Conservation (phyloP, 2,888 invertebrate species). For the Drosophila rellima region DNA sequence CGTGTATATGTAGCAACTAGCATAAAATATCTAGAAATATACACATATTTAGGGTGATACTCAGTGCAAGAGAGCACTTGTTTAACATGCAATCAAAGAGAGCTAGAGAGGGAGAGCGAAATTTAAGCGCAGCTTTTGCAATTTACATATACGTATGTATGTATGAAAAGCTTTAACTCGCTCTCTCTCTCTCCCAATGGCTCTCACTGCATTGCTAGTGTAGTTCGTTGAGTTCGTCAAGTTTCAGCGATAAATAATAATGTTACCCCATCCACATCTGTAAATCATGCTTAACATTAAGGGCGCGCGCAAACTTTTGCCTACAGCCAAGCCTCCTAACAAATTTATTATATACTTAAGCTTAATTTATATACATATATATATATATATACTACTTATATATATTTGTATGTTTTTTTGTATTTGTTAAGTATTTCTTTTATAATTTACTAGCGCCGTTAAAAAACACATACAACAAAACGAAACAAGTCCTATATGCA, state of each 20-base stretch:
- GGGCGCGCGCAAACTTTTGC: slow-evolving; percentile 58
- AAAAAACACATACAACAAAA: slow-evolving; percentile 43
- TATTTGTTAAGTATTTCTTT: slow-evolving; percentile 76
- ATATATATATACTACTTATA: slow-evolving; percentile 41
- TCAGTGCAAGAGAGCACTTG: slow-evolving; percentile 13
- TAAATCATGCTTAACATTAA: slow-evolving; percentile 42
- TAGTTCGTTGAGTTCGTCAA: slow-evolving; percentile 23
- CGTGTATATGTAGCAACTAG: slow-evolving; percentile 27
- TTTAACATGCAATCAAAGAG: not conserved
- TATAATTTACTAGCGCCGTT: slow-evolving; percentile 63
- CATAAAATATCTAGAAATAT: slow-evolving; percentile 31
- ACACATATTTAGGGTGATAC: not conserved
- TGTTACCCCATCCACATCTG: slow-evolving; percentile 27
- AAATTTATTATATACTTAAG: slow-evolving; percentile 46
- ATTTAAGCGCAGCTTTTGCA: slow-evolving; percentile 1
- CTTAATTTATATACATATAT: slow-evolving; percentile 52
- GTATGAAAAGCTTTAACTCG: not conserved
- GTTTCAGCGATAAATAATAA: slow-evolving; percentile 33
- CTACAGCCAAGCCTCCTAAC: slow-evolving; percentile 56
- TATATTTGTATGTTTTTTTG: slow-evolving; percentile 51
- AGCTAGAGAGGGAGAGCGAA: not conserved
- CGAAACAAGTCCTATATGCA: slow-evolving; percentile 78
- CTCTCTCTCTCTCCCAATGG: not conserved
- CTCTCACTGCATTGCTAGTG: slow-evolving; percentile 2
- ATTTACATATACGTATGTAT: slow-evolving; percentile 4